Base-by-base conservation (phyloP, 1,140 invertebrate genomes). In the Proales similis region DNA sequence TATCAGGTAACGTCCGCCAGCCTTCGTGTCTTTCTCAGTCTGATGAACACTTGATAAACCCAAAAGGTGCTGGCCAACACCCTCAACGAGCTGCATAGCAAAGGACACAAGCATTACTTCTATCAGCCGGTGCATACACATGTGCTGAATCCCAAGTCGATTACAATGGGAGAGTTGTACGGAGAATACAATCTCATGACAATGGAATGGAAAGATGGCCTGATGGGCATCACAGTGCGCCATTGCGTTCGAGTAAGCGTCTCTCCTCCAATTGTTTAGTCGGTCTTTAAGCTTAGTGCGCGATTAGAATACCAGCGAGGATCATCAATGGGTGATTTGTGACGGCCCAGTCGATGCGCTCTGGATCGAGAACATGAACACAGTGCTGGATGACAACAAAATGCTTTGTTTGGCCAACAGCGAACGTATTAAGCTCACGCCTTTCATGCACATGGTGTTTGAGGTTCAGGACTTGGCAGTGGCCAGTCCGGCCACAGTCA, bases 321-420 rank as follows among this genome's bases (percentile, higher is more conserved):
- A 63, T 48, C 61, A 63, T 48, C 46, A 63, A 32, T 63, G 61
- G 61, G 45, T 57, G 2, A 39, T 64, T 11, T 64, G 47, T n/a
- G 63, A 51, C 45, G 47, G 76, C 1, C 76, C 76, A 7, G 76
- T 77, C 5, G 76, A 77, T 66, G 74, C 76, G 1, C 60, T 77
- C 11, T 77, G 76, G 75, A 77, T 77, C 66, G 76, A 77, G 63
- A 77, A 77, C 67, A 76, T 77, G 74, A 77, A 77, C 68, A 77
- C 76, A 1, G 76, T 77, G 17, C 67, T 77, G 20, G 76, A 77
- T 62, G 75, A 78, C 67, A 78, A 77, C 81, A 83, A 69, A 77
- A 82, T 66, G 83, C 67, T 77, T 64, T 77, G 76, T 65, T 65
- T 77, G 39, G 76, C 75, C 32, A 77, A 77, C 68, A 74, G 71